Evolutionary conservation across 2,113 vertebrate species (phyloP).

Genomic region (Scomber japonicus): DNA sequence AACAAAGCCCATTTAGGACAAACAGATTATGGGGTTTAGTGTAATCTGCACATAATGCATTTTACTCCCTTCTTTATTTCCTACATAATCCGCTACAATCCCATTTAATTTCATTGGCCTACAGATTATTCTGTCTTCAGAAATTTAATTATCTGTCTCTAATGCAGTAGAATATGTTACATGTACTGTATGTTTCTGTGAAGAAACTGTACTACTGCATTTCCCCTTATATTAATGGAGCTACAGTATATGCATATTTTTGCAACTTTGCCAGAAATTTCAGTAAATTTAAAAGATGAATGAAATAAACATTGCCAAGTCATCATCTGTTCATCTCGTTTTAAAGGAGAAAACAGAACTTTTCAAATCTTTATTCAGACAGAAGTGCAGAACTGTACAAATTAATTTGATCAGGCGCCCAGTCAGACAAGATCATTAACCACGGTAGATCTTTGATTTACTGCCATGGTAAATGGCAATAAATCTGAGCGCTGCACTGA

Average conservation of each 20-base stretch:
- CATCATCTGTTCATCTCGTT: neutral
- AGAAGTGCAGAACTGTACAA: constrained; percentile 25
- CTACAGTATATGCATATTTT: neutral
- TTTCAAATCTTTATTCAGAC: constrained; percentile 26
- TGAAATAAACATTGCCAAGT: neutral
- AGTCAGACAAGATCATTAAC: constrained; percentile 50
- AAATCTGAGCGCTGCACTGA: no score
- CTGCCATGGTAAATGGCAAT: neutral
- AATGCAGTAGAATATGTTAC: constrained; percentile 34
- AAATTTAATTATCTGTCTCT: constrained; percentile 70
- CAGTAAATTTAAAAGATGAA: neutral
- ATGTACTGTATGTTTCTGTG: constrained; percentile 19
- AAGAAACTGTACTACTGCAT: neutral
- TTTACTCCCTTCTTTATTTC: constrained; percentile 75
- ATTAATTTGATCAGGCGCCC: constrained; percentile 49
- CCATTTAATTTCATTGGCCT: constrained; percentile 77
- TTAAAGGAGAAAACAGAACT: constrained; percentile 19
- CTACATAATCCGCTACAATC: constrained; percentile 77
- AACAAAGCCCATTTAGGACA: constrained; percentile 81
- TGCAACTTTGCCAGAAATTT: neutral
- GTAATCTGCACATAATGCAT: constrained; percentile 83
- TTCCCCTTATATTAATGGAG: neutral
- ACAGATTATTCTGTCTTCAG: constrained; percentile 71
- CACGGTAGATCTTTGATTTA: constrained; percentile 58
- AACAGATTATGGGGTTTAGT: constrained; percentile 82